These are phyloP conservation scores for Acestrorhynchus altus DNA, from an alignment of 2,797 vertebrate species.

Conservation along the genomic window DNA sequence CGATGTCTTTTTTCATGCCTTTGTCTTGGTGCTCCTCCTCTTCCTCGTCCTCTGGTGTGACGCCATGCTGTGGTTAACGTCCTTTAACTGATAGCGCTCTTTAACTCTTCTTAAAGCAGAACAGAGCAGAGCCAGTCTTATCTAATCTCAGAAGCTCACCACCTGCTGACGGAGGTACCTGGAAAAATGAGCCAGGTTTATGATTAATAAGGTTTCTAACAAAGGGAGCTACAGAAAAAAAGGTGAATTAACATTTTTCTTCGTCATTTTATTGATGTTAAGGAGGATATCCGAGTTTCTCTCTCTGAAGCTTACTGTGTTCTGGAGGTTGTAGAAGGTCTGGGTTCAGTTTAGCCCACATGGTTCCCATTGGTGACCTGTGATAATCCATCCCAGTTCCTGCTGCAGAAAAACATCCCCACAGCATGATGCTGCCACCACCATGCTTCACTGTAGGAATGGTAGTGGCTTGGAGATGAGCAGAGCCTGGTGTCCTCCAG, in stretches of 20 bases:
- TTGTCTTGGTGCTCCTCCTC: slow-evolving; percentile 17
- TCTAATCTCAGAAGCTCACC: not conserved
- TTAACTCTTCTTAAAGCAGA: not conserved
- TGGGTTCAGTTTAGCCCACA: no score
- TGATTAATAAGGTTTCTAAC: not conserved
- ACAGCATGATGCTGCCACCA: no score
- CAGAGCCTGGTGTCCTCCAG: no score
- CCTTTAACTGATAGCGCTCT: slow-evolving; percentile 5
- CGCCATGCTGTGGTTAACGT: slow-evolving; percentile 8
- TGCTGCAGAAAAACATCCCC: no score
- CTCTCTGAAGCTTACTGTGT: no score
- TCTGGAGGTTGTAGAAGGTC: no score
- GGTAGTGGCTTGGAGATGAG: no score
- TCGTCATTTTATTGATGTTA: not conserved
- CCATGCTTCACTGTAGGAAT: no score
- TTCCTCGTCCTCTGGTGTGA: not conserved
- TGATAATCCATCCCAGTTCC: no score
- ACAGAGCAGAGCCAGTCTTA: not conserved
- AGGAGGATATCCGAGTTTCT: not conserved
- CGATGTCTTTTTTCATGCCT: not conserved
- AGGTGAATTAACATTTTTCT: not conserved
- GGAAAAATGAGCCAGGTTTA: slow-evolving; percentile 1
- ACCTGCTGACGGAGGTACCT: not conserved
- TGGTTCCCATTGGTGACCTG: no score
- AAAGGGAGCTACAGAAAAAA: not conserved